Evolutionary conservation across 2,113 vertebrate species (phyloP), one percentile per base, ranked within the genome.

Genomic region (Peromyscus maniculatus): DNA sequence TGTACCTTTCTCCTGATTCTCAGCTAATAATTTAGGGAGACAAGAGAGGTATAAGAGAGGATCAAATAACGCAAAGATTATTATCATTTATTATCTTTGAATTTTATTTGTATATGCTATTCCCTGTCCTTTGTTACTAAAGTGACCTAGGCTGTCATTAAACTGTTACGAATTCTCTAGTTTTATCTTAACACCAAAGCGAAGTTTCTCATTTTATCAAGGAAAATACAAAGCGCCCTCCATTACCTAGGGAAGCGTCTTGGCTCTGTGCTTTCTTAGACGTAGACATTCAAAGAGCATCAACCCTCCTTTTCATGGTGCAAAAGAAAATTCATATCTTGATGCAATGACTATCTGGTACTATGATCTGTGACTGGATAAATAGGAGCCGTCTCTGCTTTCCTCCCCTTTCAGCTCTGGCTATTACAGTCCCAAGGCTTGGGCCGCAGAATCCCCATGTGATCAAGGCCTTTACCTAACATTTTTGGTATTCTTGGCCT

Each of bases 381-480:
- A 94, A 79, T 22, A 94, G 88, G 55, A 39, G 87, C 74, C 49
- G 9, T 79, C 88, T 57, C 84, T 92, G 55, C 59, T 78, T 22
- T 90, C 79, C 74, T 79, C 67, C 79, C 69, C 49, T 91, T 91
- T 91, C 94, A 95, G 94, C 74, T 67, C 78, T 64, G 83, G 92
- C 71, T 55, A 79, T 93, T 93, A 94, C 55, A 64, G 90, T 96
- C 52, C 71, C 75, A 92, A 75, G 72, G 94, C 93, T 97, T 97
- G 11, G 64, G 97, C 91, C 98, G 96, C 97, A 97, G 75, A 98
- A 97, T 97, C 97, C 90, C 97, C 94, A 84, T 92, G 97, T 93
- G 96, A 97, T 97, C 96, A 91, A 96, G 96, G 79, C 97, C 98
- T 98, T 97, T 91, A 77, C 89, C 95, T 84, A 93, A 94, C 89